Conservation (phyloP, 2,797 vertebrate species). For the Pantherophis vulpinus region DNA sequence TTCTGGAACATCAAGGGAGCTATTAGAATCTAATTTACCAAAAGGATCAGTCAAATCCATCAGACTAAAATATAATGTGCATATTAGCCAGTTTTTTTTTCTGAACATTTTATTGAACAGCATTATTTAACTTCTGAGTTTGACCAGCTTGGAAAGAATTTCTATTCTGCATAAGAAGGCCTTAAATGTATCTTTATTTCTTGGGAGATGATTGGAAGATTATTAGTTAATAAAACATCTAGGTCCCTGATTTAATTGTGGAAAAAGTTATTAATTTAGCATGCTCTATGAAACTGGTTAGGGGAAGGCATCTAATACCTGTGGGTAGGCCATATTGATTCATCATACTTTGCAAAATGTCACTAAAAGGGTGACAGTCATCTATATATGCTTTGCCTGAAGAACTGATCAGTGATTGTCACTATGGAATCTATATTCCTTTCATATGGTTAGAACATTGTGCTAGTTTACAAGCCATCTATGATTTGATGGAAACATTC, state of each 20-base stretch:
- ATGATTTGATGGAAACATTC: not conserved
- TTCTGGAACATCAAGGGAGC: constrained; percentile 53
- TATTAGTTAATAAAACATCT: not conserved
- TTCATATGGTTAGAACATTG: not conserved
- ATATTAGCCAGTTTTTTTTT: constrained; percentile 43
- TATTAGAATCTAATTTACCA: constrained; percentile 58
- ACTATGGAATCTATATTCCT: not conserved
- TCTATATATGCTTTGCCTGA: not conserved
- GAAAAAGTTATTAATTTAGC: not conserved
- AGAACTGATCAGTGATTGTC: not conserved
- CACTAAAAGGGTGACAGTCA: not conserved
- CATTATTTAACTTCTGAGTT: constrained; percentile 15
- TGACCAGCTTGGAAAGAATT: constrained; percentile 21
- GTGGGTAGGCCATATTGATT: not conserved
- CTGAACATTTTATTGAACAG: constrained; percentile 21
- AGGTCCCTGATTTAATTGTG: not conserved
- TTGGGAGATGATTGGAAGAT: not conserved
- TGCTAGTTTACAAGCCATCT: not conserved
- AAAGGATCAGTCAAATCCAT: constrained; percentile 58
- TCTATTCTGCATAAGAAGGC: not conserved
- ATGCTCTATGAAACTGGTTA: not conserved
- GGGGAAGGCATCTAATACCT: not conserved
- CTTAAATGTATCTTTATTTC: not conserved
- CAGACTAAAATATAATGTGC: constrained; percentile 48
- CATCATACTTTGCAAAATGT: not conserved